A percentile compares a stretch with the other conserved stretches of the same genome.
Evolutionary conservation across 1,140 invertebrate genomes (phyloP).

Genomic region (Melipona quadrifasciata): DNA sequence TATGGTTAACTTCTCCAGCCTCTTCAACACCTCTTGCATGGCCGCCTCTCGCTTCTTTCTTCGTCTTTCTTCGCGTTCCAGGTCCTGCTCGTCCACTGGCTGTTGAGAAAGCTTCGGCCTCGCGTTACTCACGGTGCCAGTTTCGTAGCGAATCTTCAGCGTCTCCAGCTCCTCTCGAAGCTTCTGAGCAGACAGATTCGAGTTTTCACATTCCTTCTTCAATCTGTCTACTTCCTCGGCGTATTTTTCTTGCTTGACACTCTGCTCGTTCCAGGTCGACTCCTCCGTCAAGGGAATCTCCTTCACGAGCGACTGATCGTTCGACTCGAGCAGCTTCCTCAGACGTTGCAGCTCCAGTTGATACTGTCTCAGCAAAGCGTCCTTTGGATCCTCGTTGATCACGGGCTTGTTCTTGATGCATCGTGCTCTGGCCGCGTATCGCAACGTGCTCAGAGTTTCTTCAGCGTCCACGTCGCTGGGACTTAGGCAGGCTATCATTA

Average conservation of each 20-base stretch:
- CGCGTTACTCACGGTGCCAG: not conserved
- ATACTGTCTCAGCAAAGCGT: constrained; percentile 93
- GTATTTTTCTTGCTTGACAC: constrained; percentile 45
- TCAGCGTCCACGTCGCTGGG: constrained; percentile 95
- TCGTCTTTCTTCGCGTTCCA: constrained; percentile 70
- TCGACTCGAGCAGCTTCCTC: constrained; percentile 85
- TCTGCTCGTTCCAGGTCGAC: constrained; percentile 43
- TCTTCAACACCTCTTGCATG: constrained; percentile 75
- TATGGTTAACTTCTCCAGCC: constrained; percentile 77
- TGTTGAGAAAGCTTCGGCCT: not conserved
- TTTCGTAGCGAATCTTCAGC: constrained; percentile 71
- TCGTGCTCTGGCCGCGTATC: constrained; percentile 95
- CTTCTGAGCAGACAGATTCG: constrained; percentile 73
- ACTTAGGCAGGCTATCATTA: constrained; percentile 97
- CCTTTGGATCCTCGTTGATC: constrained; percentile 95
- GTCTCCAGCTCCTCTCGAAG: constrained; percentile 75
- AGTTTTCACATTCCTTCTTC: constrained; percentile 74
- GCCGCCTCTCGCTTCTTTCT: constrained; percentile 76
- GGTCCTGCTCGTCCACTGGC: constrained; percentile 56
- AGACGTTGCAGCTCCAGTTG: constrained; percentile 93
- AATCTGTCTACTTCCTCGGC: constrained; percentile 71
- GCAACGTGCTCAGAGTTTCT: constrained; percentile 93
- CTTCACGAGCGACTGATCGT: constrained; percentile 54
- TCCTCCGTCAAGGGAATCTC: constrained; percentile 23
- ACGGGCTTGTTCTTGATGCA: constrained; percentile 96